Conservation (phyloP, 2,888 invertebrate genomes). For the Chaetoderma sp. region DNA sequence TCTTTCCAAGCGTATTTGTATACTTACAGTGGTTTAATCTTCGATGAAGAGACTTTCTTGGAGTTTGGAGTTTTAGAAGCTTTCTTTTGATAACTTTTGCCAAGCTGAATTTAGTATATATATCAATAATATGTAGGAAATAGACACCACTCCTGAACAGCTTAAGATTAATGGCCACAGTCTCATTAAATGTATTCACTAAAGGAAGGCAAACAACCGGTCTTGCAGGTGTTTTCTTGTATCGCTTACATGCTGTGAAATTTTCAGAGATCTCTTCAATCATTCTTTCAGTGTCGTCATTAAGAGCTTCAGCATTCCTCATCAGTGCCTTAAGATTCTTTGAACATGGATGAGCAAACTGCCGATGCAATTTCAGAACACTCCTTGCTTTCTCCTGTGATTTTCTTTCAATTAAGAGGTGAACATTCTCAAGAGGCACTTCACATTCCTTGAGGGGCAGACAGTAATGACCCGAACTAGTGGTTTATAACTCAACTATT, state of each 20-base stretch:
- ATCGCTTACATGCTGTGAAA: conserved; percentile 6
- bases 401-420: background rate
- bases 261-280: background rate
- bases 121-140: no score
- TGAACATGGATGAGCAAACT: conserved; percentile 1
- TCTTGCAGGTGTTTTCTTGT: conserved; percentile 10
- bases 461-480: conserved; percentile 34
- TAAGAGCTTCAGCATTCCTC: conserved; percentile 9
- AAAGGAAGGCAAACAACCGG: conserved; percentile 7
- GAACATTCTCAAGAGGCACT: background rate
- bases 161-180: no score
- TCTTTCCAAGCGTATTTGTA: no score
- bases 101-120: no score
- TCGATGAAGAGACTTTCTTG: no score
- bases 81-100: no score
- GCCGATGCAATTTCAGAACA: conserved; percentile 1
- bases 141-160: no score
- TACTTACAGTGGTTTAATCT: no score
- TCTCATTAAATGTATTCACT: conserved; percentile 5
- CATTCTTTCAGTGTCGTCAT: background rate
- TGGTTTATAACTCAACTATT: conserved; percentile 26
- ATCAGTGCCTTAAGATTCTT: conserved; percentile 4
- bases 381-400: background rate
- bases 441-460: conserved; percentile 21
- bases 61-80: no score